Evolutionary conservation across 2,888 invertebrate genomes (phyloP).

Genomic region (Scaptomyza cyrtandrae): DNA sequence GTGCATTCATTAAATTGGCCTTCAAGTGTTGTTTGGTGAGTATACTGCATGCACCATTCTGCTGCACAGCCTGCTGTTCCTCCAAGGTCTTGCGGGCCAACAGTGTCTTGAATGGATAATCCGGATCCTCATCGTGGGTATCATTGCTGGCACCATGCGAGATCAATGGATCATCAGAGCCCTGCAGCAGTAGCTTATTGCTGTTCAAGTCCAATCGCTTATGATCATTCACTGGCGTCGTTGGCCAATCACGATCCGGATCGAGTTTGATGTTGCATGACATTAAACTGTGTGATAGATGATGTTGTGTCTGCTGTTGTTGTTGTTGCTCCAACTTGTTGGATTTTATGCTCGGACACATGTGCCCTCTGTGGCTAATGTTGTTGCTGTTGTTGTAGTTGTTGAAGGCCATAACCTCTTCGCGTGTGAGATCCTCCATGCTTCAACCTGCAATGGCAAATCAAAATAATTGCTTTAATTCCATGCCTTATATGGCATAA

Average conservation of each 20-base stretch:
- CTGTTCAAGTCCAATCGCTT: constrained; percentile 57
- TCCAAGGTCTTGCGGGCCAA: constrained; percentile 47
- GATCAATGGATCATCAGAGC: constrained; percentile 84
- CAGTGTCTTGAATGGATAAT: constrained; percentile 78
- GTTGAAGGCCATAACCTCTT: constrained; percentile 54
- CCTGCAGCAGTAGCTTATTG: constrained; percentile 80
- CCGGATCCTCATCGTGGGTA: constrained; percentile 81
- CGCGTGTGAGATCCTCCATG: constrained; percentile 82
- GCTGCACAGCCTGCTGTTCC: constrained; percentile 36
- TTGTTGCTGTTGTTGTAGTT: constrained; percentile 33
- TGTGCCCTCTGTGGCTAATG: constrained; percentile 25
- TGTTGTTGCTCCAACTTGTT: constrained; percentile 30
- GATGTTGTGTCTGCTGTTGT: not conserved
- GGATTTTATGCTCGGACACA: constrained; percentile 29
- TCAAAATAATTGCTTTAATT: not conserved
- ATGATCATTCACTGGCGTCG: constrained; percentile 45
- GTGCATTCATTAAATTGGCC: constrained; percentile 78
- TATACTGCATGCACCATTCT: constrained; percentile 69
- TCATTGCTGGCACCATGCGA: constrained; percentile 83
- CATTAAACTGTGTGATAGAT: constrained; percentile 23
- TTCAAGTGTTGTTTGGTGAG: constrained; percentile 82
- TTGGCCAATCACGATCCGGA: constrained; percentile 53
- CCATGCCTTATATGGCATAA: constrained; percentile 15
- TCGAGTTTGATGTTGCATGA: constrained; percentile 67
- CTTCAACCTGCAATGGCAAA: constrained; percentile 71